These are phyloP conservation scores for Bos taurus DNA, from an alignment of 2,113 vertebrate genomes.

Conservation along the genomic window DNA sequence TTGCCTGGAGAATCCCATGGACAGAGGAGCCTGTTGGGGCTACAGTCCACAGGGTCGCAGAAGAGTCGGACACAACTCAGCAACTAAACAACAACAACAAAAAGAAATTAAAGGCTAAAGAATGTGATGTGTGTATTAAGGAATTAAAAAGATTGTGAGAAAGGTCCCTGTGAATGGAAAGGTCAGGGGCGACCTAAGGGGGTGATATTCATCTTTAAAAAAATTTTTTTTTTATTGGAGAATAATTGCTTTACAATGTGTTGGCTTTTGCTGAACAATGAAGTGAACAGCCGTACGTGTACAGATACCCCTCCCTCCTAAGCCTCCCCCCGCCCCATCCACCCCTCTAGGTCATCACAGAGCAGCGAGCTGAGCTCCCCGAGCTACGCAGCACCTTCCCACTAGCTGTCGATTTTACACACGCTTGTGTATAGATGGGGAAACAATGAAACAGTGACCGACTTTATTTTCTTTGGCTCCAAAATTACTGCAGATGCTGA, in stretches of 20 bases:
- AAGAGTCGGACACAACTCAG: not conserved
- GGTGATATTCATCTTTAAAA: not conserved
- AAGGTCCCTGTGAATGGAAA: not conserved
- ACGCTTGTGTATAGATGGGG: not conserved
- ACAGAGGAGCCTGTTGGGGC: not conserved
- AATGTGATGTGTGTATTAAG: not conserved
- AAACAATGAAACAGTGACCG: not conserved
- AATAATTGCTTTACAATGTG: not conserved
- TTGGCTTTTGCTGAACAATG: not conserved
- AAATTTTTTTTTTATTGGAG: not conserved
- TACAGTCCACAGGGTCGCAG: rapidly evolving
- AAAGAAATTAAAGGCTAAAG: not conserved
- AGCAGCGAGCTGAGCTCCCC: rapidly evolving
- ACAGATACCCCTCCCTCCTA: not conserved
- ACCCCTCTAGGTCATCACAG: not conserved
- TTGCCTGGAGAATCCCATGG: not conserved
- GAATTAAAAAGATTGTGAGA: not conserved
- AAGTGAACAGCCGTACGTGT: rapidly evolving
- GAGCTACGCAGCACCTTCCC: rapidly evolving
- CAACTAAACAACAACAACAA: not conserved
- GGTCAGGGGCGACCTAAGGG: rapidly evolving
- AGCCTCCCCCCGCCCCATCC: rapidly evolving
- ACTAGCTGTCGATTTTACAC: not conserved
- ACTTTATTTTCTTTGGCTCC: not conserved
- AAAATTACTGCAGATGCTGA: not conserved